These are phyloP conservation scores for Salarias fasciatus DNA, from an alignment of 2,797 vertebrate species.

Conservation along the genomic window DNA sequence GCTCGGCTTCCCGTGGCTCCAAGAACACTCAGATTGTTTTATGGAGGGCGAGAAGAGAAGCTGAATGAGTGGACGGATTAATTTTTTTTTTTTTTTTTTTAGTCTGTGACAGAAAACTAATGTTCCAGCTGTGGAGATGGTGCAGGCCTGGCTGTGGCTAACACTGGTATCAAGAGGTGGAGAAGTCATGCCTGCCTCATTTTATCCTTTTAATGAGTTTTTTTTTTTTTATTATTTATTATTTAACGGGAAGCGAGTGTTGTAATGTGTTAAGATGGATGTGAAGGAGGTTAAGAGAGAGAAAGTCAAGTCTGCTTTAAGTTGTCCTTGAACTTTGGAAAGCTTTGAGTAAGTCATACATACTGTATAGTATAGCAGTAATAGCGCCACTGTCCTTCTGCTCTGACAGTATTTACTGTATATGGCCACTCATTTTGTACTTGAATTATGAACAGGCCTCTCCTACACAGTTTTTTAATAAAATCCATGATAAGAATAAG, in stretches of 20 bases:
- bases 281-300: conserved; percentile 9
- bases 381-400: conserved; percentile 33
- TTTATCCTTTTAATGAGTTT: conserved; percentile 40
- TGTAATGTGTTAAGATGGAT: conserved; percentile 4
- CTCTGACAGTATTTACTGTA: not conserved
- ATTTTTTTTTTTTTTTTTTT: no score
- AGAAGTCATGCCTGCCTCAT: conserved; percentile 34
- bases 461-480: no score
- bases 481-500: no score
- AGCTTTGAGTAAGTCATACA: conserved; percentile 9
- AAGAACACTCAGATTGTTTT: conserved; percentile 34
- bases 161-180: conserved; percentile 28
- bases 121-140: conserved; percentile 1
- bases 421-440: conserved; percentile 1
- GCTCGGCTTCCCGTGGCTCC: conserved; percentile 6
- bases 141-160: not conserved
- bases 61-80: conserved; percentile 28
- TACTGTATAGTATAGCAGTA: conserved; percentile 25
- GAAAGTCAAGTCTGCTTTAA: conserved; percentile 1
- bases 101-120: conserved; percentile 30
- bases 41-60: conserved; percentile 4
- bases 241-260: not conserved
- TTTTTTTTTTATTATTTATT: conserved; percentile 35
- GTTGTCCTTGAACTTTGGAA: conserved; percentile 32
- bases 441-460: not conserved